Conservation (phyloP, 2,797 vertebrate genomes). For the Pitangus sulphuratus region DNA sequence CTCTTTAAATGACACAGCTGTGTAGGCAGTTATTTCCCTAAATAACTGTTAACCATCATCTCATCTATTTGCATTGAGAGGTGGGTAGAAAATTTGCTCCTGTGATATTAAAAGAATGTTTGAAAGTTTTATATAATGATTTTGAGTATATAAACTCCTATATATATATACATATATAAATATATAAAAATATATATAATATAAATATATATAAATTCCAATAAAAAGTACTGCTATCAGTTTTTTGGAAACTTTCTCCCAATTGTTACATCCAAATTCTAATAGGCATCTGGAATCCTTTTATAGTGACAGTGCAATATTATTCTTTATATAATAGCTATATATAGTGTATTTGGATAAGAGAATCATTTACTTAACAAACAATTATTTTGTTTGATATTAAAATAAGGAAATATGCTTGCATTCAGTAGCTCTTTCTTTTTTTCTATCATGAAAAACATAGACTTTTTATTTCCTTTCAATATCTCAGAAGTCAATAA, state of each 20-base stretch:
- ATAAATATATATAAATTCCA: not conserved
- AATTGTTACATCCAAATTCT: not conserved
- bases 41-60: not conserved
- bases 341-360: not conserved
- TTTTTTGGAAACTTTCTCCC: not conserved
- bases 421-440: not conserved
- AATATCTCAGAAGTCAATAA: not conserved
- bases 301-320: not conserved
- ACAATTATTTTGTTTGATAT: not conserved
- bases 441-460: rapidly evolving
- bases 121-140: not conserved
- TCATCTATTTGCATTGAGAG: not conserved
- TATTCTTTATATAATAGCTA: not conserved
- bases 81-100: not conserved
- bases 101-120: not conserved
- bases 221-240: not conserved
- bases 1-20: not conserved
- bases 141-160: not conserved
- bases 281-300: not conserved
- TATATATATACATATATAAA: too few relatives aligned
- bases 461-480: not conserved
- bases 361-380: not conserved
- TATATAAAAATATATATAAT: too few relatives aligned
- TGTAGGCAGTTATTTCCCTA: not conserved
- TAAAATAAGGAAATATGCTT: not conserved